These are phyloP conservation scores for Pardosa pseudoannulata DNA, from an alignment of 2,888 invertebrate genomes.

Conservation along the genomic window DNA sequence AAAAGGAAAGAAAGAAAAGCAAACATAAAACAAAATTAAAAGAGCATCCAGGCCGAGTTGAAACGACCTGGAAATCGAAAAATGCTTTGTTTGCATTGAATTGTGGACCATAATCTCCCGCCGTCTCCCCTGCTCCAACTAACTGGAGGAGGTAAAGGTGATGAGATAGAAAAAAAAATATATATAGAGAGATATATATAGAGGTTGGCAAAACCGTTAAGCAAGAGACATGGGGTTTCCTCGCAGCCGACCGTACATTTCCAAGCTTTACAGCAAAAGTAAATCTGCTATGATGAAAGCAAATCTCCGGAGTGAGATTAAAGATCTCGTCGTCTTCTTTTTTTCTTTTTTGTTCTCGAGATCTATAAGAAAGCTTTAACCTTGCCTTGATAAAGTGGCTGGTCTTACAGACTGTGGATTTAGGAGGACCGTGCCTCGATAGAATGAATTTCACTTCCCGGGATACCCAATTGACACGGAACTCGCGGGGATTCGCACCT, in stretches of 20 bases:
- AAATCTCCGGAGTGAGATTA: constrained; percentile 70
- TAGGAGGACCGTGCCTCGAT: constrained; percentile 11
- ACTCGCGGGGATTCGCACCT: constrained; percentile 22
- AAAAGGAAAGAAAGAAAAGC: background rate
- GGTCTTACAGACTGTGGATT: constrained; percentile 57
- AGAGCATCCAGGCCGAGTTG: background rate
- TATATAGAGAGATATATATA: background rate
- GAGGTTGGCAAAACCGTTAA: constrained; percentile 7
- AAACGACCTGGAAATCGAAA: constrained; percentile 60
- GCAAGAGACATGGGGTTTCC: constrained; percentile 39
- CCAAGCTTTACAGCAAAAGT: constrained; percentile 49
- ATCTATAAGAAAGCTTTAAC: constrained; percentile 69
- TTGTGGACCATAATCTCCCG: constrained; percentile 61
- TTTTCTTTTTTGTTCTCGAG: no score
- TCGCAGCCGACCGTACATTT: constrained; percentile 31
- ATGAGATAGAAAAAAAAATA: background rate
- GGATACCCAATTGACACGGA: constrained; percentile 62
- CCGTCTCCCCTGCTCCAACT: constrained; percentile 38
- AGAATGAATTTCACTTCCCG: constrained; percentile 44
- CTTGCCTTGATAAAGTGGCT: constrained; percentile 62
- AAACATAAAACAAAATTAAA: constrained; percentile 19
- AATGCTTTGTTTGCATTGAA: constrained; percentile 70
- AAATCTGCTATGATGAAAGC: constrained; percentile 70
- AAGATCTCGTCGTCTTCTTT: no score
- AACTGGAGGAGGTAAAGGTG: background rate